Evolutionary conservation across 2,113 vertebrate genomes (phyloP), one percentile per base, ranked within the genome.

Genomic region (Clarias gariepinus): DNA sequence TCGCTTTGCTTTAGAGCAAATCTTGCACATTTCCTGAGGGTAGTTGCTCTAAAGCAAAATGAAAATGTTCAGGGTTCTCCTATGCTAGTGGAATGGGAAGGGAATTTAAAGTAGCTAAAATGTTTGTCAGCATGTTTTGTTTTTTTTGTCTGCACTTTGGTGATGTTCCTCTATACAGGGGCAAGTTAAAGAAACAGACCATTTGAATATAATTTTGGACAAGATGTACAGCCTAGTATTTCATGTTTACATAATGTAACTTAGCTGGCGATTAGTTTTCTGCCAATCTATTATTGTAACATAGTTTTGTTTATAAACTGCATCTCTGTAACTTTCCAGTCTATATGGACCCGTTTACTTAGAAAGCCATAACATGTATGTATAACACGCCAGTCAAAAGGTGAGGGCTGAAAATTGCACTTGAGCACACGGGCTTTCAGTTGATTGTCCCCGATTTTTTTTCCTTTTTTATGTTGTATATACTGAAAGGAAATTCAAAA

Each of bases 241-340:
- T 94, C 93, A 96, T 96, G 97, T 99, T 98, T 99, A 98, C 97
- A 97, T 95, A 94, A 96, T 95, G 94, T 97, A 96, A 94, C 95
- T 93, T 96, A 96, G 95, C 91, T 95, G 90, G 95, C 92, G 89
- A 91, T 89, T 88, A 8, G 55, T 93, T 90, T 95, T 92, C 94
- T 96, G 96, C 96, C 96, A 97, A 96, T 93, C 92, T 95, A 93
- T 95, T 89, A 88, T 86, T 94, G 88, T 95, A 91, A 81, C 93
- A 94, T 96, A 93, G 91, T 93, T 81, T 89, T 94, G 90, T 91
- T 94, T 92, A 94, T 93, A 89, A 93, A 88, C 94, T 91, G 87
- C 94, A 94, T 96, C 92, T 94, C 92, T 87, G 82, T 94, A 92
- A 93, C 93, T 94, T 95, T 94, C 90, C 93, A 94, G 94, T 95